A percentile compares a stretch with the other conserved stretches of the same genome.
These are phyloP conservation scores for Morpho deidamia DNA, from an alignment of 2,888 invertebrate species.

Conservation along the genomic window DNA sequence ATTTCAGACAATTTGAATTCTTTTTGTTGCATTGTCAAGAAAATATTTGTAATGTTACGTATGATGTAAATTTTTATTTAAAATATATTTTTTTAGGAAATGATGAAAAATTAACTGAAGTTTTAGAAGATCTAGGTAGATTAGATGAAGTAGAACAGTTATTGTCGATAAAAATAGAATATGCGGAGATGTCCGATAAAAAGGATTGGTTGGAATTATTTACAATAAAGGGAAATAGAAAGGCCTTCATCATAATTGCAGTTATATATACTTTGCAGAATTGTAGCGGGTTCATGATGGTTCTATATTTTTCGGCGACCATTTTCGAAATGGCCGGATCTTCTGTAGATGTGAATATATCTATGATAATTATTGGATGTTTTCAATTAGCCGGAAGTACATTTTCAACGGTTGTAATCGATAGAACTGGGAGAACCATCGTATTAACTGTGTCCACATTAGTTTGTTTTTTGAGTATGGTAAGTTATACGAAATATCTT, in stretches of 20 bases:
- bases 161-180: constrained; percentile 23
- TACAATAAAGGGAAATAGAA: constrained; percentile 36
- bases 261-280: constrained; percentile 37
- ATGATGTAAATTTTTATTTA: constrained; percentile 63
- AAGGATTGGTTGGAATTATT: constrained; percentile 37
- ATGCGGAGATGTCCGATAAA: constrained; percentile 17
- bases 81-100: constrained; percentile 30
- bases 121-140: constrained; percentile 34
- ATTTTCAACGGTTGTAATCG: constrained; percentile 41
- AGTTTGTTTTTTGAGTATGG: constrained; percentile 40
- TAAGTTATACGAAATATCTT: constrained; percentile 20
- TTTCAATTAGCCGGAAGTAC: constrained; percentile 37
- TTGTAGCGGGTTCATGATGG: constrained; percentile 39
- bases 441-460: constrained; percentile 40
- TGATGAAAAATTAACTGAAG: constrained; percentile 1
- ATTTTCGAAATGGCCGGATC: constrained; percentile 46
- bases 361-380: constrained; percentile 44
- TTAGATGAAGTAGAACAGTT: constrained; percentile 32
- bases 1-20: too few species aligned
- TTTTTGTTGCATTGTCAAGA: too few species aligned
- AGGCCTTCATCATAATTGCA: constrained; percentile 38
- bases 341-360: constrained; percentile 36
- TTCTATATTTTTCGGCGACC: constrained; percentile 36
- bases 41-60: too few species aligned
- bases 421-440: constrained; percentile 39